Conservation (phyloP, 2,797 vertebrate genomes). For the Valencia hispanica region DNA sequence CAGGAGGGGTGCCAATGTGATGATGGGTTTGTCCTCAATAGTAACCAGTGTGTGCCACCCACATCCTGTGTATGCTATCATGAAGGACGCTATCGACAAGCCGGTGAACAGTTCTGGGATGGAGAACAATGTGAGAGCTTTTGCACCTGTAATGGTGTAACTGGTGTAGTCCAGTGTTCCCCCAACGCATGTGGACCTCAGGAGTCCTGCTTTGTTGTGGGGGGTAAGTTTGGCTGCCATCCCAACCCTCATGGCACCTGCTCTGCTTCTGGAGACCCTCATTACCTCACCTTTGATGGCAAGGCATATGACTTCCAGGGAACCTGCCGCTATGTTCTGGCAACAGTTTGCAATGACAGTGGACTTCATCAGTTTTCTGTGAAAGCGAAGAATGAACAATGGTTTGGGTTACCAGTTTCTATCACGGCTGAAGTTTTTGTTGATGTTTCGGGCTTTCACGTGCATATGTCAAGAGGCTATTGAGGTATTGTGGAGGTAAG, state of each 20-base stretch:
- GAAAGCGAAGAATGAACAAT: slow-evolving; percentile 46
- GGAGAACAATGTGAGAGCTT: too few relatives aligned
- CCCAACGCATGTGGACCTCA: slow-evolving; percentile 58
- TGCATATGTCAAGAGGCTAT: slow-evolving; percentile 48
- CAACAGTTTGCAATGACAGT: slow-evolving; percentile 75
- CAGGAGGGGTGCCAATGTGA: too few relatives aligned
- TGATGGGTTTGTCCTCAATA: slow-evolving; percentile 66
- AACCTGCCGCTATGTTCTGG: slow-evolving; percentile 60
- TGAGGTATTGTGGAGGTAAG: slow-evolving; percentile 60
- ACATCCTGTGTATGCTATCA: slow-evolving; percentile 71
- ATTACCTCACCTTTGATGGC: slow-evolving; percentile 75
- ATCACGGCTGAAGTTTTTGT: slow-evolving; percentile 61
- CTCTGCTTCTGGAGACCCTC: slow-evolving; percentile 75
- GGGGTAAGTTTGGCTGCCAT: slow-evolving; percentile 65
- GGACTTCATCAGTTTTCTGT: slow-evolving; percentile 56
- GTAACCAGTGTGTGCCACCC: slow-evolving; percentile 65
- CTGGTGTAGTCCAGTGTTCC: too few relatives aligned
- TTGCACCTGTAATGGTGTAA: too few relatives aligned
- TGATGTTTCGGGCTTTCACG: slow-evolving; percentile 57
- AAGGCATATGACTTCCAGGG: slow-evolving; percentile 75
- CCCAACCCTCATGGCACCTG: slow-evolving; percentile 57
- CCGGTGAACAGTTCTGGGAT: too few relatives aligned
- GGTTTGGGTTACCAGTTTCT: slow-evolving; percentile 50
- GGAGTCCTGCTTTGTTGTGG: slow-evolving; percentile 58
- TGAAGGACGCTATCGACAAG: too few relatives aligned